phyloP scores from a whole-genome alignment of 2,797 vertebrate genomes.

The Rhinogobio ventralis region DNA sequence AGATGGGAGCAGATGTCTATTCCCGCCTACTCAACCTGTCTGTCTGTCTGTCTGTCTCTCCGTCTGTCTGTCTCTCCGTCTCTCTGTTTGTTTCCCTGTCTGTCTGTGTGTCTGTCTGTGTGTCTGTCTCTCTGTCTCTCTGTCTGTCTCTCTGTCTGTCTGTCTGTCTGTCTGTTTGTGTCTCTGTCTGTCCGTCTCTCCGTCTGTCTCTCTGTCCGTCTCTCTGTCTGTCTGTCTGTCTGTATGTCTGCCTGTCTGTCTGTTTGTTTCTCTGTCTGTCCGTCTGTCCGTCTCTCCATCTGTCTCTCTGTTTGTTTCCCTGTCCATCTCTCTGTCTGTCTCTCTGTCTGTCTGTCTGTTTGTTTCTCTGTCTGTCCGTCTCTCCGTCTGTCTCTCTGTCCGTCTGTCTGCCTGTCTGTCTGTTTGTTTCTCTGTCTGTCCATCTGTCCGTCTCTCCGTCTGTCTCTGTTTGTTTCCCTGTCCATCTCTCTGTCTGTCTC shows the following conservation, averaged over 20 bases:
- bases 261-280: not conserved
- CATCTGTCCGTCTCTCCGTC: not conserved
- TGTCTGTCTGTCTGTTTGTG: too few relatives aligned
- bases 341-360: too few relatives aligned
- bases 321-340: too few relatives aligned
- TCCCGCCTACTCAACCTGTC: conserved; percentile 40
- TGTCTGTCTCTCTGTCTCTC: too few relatives aligned
- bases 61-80: not conserved
- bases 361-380: too few relatives aligned
- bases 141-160: too few relatives aligned
- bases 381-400: conserved; percentile 21
- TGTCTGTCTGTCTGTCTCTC: not conserved
- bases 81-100: too few relatives aligned
- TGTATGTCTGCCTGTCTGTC: too few relatives aligned
- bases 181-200: too few relatives aligned
- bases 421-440: not conserved
- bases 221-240: too few relatives aligned
- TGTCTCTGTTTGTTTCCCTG: not conserved
- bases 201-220: too few relatives aligned
- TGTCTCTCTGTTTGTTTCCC: not conserved
- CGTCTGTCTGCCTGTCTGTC: conserved; percentile 27
- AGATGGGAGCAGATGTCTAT: conserved; percentile 63
- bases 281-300: not conserved
- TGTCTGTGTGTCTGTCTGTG: not conserved
- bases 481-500: too few relatives aligned